phyloP scores from a whole-genome alignment of 2,888 invertebrate genomes.

The Pimpla rufipes region DNA sequence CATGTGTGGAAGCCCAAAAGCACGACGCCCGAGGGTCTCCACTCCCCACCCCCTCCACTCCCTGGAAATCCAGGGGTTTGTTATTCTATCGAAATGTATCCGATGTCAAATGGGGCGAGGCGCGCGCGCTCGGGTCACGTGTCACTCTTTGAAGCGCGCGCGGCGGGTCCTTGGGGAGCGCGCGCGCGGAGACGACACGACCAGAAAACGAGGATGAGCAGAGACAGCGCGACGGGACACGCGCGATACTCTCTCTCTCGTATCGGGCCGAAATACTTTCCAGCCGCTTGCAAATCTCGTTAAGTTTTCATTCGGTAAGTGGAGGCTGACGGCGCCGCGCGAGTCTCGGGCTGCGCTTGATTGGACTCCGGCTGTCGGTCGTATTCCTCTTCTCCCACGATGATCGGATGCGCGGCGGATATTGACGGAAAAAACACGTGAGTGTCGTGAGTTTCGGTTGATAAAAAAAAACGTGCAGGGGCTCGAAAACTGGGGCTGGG shows the following conservation, averaged over 20 bases:
- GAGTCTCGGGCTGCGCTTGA: constrained; percentile 27
- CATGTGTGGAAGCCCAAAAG: neutral
- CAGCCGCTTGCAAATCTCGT: constrained; percentile 77
- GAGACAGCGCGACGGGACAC: constrained; percentile 32
- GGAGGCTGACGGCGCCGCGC: constrained; percentile 65
- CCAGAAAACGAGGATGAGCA: constrained; percentile 27
- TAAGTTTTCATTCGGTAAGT: constrained; percentile 82
- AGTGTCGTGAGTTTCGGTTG: neutral
- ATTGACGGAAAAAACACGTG: neutral
- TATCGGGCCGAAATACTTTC: too few species aligned
- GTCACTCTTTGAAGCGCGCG: constrained; percentile 76
- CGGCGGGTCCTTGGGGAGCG: constrained; percentile 65
- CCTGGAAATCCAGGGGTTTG: constrained; percentile 72
- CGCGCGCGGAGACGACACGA: constrained; percentile 58
- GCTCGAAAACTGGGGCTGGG: neutral
- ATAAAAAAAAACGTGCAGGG: too few species aligned
- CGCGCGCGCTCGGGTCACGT: constrained; percentile 75
- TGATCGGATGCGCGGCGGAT: constrained; percentile 17
- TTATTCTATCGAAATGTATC: constrained; percentile 82
- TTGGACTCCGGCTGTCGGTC: constrained; percentile 49
- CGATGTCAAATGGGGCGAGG: constrained; percentile 78
- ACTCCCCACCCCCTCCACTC: constrained; percentile 46
- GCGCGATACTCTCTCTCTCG: too few species aligned
- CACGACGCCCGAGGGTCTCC: constrained; percentile 47
- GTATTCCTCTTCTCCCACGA: constrained; percentile 33